Evolutionary conservation across 2,797 vertebrate species (phyloP).

Genomic region (Rhinogobio ventralis): DNA sequence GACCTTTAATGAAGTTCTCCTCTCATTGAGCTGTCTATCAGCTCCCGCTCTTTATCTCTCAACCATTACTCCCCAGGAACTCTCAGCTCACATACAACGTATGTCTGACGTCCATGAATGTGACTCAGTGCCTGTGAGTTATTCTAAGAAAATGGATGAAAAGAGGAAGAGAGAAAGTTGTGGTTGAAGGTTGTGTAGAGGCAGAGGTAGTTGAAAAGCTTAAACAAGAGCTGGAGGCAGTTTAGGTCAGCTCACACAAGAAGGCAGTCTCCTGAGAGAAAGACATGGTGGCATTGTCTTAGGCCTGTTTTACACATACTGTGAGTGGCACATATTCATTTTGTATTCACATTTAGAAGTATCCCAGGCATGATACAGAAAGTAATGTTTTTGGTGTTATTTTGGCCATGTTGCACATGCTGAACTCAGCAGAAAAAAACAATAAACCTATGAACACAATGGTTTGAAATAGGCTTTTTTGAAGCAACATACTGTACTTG

Average conservation of each 20-base stretch:
- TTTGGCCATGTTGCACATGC: background rate
- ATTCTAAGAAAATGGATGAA: slow-evolving; percentile 28
- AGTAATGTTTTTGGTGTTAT: background rate
- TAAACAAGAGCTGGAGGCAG: slow-evolving; percentile 61
- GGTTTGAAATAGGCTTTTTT: background rate
- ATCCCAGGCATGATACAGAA: background rate
- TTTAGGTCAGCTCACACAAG: slow-evolving; percentile 54
- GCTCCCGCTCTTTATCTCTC: slow-evolving; percentile 21
- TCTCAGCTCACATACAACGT: background rate
- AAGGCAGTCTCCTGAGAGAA: slow-evolving; percentile 45
- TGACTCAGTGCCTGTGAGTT: slow-evolving; percentile 42
- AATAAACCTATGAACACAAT: background rate
- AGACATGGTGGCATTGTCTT: slow-evolving; percentile 32
- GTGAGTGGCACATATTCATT: background rate
- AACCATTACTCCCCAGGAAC: slow-evolving; percentile 38
- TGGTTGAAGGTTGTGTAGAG: slow-evolving; percentile 9
- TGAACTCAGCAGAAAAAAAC: background rate
- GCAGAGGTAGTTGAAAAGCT: slow-evolving; percentile 47
- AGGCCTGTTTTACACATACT: background rate
- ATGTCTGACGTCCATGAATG: slow-evolving; percentile 20
- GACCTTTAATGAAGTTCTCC: slow-evolving; percentile 51
- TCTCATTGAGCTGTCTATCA: slow-evolving; percentile 40
- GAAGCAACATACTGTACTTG: background rate
- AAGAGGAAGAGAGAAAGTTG: slow-evolving; percentile 1
- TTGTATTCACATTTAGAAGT: background rate